Evolutionary conservation across 2,797 vertebrate species (phyloP), one percentile per base, ranked within the genome.

Genomic region (Taenioides sp.): DNA sequence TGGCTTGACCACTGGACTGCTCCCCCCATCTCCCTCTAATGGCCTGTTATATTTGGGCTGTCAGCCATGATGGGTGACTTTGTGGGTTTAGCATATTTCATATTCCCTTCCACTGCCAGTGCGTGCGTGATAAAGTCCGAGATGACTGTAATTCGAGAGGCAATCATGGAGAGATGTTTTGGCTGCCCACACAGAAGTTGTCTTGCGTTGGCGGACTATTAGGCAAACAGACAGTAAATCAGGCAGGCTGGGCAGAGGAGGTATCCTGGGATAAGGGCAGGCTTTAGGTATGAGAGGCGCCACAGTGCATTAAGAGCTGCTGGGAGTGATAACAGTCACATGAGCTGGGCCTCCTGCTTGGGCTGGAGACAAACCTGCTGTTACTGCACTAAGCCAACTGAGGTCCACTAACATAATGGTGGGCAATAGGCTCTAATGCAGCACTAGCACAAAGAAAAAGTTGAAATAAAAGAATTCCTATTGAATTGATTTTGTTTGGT

Each of bases 311-410:
- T 64, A 83, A 79, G 79, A 84, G 74, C 76, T 87, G 80, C 69
- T 84, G 62, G 28, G 52, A 25, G 69, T 77, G 80, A 87, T 87
- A 87, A 87, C 77, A 86, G 71, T 72, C 59, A 84, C 81, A 85
- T 84, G 73, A 86, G 79, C 63, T 60, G 72, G 72, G 67, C 69
- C 43, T 67, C 71, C 69, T 70, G 60, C 59, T 72, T 66, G 74
- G 54, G 67, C 73, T 83, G 65, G 59, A 76, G 66, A 83, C 60
- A 40, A 62, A 86, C 80, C 73, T 80, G 74, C 80, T 83, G 74
- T 75, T 68, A 79, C 66, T 75, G 71, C 66, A 86, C 66, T 78
- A 76, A 74, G 60, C 76, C 57, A 54, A 65, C 77, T 69, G 18
- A 61, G 62, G 25, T 17, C 22, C 74, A 65, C 20, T 65, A 63